Percentiles rank a stretch among this genome's conserved stretches.
These are phyloP conservation scores for Diplodus puntazzo DNA, from an alignment of 2,797 vertebrate genomes.

Conservation along the genomic window DNA sequence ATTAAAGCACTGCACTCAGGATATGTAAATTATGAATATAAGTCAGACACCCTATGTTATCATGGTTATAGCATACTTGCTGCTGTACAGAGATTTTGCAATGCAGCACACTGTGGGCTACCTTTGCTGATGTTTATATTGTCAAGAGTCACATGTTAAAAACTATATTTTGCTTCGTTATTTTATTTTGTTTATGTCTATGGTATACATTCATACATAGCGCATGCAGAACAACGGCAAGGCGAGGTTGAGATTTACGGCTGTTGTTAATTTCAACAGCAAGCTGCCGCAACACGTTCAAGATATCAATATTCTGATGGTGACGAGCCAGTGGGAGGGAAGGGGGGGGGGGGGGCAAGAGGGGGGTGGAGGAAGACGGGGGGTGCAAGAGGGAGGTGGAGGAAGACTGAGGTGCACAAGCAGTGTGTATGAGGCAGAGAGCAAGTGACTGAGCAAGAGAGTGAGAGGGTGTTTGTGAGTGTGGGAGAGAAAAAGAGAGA, in stretches of 20 bases:
- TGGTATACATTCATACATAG: conserved; percentile 36
- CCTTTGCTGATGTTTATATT: conserved; percentile 17
- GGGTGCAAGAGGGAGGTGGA: conserved; percentile 68
- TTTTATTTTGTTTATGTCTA: conserved; percentile 49
- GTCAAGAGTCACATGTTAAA: conserved; percentile 38
- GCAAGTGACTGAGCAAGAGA: conserved; percentile 91
- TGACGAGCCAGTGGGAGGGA: conserved; percentile 80
- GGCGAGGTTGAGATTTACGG: conserved; percentile 75
- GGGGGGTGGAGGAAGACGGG: not conserved
- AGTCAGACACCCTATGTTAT: conserved; percentile 39
- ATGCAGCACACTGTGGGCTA: conserved; percentile 18
- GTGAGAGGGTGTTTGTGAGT: conserved; percentile 83
- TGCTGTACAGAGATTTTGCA: conserved; percentile 13
- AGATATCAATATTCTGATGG: conserved; percentile 88
- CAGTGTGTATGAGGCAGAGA: conserved; percentile 83
- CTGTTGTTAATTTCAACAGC: conserved; percentile 82
- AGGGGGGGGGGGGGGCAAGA: not conserved
- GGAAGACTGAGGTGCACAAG: conserved; percentile 83
- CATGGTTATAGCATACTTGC: conserved; percentile 20
- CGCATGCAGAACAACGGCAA: conserved; percentile 50
- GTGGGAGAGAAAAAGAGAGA: conserved; percentile 86
- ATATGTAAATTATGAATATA: conserved; percentile 69
- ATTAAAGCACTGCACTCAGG: conserved; percentile 62
- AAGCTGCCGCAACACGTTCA: conserved; percentile 84
- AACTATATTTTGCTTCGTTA: conserved; percentile 40